Evolutionary conservation across 2,113 vertebrate species (phyloP).

Genomic region (Malurus elegans): DNA sequence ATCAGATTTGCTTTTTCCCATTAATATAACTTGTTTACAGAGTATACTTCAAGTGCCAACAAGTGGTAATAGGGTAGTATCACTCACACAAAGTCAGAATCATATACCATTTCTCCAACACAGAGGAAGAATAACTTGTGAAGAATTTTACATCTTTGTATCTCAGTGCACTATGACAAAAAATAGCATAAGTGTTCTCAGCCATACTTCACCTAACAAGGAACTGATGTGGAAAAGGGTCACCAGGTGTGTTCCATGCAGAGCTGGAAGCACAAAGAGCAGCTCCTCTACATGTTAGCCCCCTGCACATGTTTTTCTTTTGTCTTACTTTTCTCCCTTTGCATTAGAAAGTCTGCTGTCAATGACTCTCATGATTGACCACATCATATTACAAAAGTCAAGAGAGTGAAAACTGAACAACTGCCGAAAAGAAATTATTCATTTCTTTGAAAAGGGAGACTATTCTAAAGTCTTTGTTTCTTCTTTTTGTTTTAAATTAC

Average conservation of each 20-base stretch:
- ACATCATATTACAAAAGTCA: not conserved
- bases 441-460: not conserved
- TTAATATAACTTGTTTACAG: not conserved
- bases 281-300: not conserved
- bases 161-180: not conserved
- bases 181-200: not conserved
- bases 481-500: not conserved
- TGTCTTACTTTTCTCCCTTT: not conserved
- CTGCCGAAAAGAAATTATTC: not conserved
- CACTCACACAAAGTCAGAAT: not conserved
- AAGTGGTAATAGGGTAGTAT: not conserved
- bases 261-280: not conserved
- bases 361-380: not conserved
- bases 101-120: not conserved
- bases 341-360: not conserved
- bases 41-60: not conserved
- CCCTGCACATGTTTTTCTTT: not conserved
- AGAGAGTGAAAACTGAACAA: constrained; percentile 26
- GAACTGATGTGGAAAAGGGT: not conserved
- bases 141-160: not conserved
- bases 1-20: not conserved
- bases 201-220: not conserved
- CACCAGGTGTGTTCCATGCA: not conserved
- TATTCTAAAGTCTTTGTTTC: not conserved
- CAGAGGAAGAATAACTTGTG: not conserved